These are phyloP conservation scores for Euclidia mi DNA, from an alignment of 2,888 invertebrate genomes.

Conservation along the genomic window DNA sequence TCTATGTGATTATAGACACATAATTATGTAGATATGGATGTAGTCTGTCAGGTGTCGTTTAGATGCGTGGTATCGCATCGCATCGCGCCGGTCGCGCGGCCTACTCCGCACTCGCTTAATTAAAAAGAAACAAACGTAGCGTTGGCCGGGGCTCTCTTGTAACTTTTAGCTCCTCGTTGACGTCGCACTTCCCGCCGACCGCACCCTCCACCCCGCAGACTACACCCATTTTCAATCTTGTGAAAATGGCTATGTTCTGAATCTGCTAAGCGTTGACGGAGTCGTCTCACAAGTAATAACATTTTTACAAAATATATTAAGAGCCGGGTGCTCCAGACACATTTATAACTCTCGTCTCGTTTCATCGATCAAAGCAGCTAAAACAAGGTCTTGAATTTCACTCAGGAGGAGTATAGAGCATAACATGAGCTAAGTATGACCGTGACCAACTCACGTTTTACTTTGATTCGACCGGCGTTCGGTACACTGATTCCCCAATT, in stretches of 20 bases:
- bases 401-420: too few species aligned
- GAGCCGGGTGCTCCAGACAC: not conserved
- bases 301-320: not conserved
- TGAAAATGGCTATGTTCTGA: too few species aligned
- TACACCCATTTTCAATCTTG: not conserved
- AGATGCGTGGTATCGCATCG: not conserved
- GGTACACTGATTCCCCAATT: too few species aligned
- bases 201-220: not conserved
- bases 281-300: too few species aligned
- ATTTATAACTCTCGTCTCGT: conserved; percentile 1
- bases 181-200: not conserved
- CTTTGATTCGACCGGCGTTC: too few species aligned
- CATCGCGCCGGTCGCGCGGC: conserved; percentile 3
- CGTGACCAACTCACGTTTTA: too few species aligned
- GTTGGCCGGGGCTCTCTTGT: conserved; percentile 20
- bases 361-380: not conserved
- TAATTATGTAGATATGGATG: too few species aligned
- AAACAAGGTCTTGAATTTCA: conserved; percentile 20
- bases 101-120: conserved; percentile 42
- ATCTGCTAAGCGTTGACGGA: too few species aligned
- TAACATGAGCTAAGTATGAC: too few species aligned
- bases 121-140: conserved; percentile 52
- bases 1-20: too few species aligned
- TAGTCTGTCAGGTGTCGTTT: not conserved
- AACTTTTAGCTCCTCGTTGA: conserved; percentile 27